Conservation (phyloP, 2,113 vertebrate genomes). For the Forbesichthys agassizii region DNA sequence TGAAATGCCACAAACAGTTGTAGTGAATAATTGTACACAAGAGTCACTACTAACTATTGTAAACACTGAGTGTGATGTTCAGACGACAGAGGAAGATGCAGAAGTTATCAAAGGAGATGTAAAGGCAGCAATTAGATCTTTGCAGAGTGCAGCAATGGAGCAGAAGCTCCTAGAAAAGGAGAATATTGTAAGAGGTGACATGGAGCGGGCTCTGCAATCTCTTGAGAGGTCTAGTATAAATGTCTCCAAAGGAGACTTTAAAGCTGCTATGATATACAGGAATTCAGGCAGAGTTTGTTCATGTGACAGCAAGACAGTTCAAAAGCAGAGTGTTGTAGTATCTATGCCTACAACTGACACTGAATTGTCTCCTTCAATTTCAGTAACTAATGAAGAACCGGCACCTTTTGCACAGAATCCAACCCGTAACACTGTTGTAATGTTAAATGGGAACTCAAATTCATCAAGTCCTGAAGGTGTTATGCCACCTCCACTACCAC, state of each 20-base stretch:
- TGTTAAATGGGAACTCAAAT: conserved; percentile 50
- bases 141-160: conserved; percentile 81
- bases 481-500: conserved; percentile 46
- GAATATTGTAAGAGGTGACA: conserved; percentile 84
- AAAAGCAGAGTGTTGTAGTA: conserved; percentile 77
- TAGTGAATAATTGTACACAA: conserved; percentile 72
- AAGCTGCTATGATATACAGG: conserved; percentile 85
- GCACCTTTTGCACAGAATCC: conserved; percentile 61
- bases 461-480: conserved; percentile 39
- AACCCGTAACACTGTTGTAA: conserved; percentile 49
- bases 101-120: conserved; percentile 84
- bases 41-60: conserved; percentile 72
- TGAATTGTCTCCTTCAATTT: conserved; percentile 91
- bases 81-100: conserved; percentile 77
- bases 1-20: conserved; percentile 70
- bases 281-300: conserved; percentile 83
- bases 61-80: conserved; percentile 76
- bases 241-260: conserved; percentile 89
- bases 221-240: conserved; percentile 88
- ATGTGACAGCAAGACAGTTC: conserved; percentile 75
- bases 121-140: conserved; percentile 85
- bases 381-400: conserved; percentile 83
- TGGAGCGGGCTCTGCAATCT: conserved; percentile 82
- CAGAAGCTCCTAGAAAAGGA: conserved; percentile 84
- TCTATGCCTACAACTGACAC: conserved; percentile 79